Base-by-base conservation (phyloP, 1,140 invertebrate species). In the Hydropsyche tenuis region DNA sequence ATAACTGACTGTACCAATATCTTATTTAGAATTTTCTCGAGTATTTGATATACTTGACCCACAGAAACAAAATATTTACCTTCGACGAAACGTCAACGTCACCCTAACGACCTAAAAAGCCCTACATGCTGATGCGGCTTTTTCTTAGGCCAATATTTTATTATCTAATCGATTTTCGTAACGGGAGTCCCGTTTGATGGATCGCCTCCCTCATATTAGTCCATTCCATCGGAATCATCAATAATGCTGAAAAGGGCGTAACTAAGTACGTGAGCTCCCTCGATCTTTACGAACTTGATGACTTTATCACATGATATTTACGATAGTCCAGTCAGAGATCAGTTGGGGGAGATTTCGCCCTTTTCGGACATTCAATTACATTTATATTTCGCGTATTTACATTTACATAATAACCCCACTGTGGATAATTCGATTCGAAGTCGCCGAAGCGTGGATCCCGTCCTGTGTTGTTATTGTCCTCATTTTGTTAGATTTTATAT, bases 261-360 rank as follows among this genome's bases (percentile, higher is more conserved):
- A 11, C n/a, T 65, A 11, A 16, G 14, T 14, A 30, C 63, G 30
- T 65, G 27, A 22, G 12, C 45, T 2, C 65, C 65, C 65, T 22
- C 12, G 63, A 9, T 65, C 9, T 12, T 25, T 11, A 22, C 23
- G 3, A 48, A 48, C 65, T 5, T 43, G 45, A 68, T 68, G 65
- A 48, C 65, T 68, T 48, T 68, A 68, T 68, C 42, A 48, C 45
- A 22, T 27, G 43, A 23, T 65, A 46, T 65, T 65, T 22, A 68
- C 22, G n/a, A 43, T 16, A 20, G 23, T 18, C 64, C 51, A 22
- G 18, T 53, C 20, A 20, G 51, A 53, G 51, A 53, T 53, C n/a
- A 20, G 20, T 22, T 12, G 23, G 51, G 56, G 56, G 23, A 25
- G 22, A 60, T 53, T 18, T 53, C 16, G n/a, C 48, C 48, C 48